These are phyloP conservation scores for Geotrupes spiniger DNA, from an alignment of 2,888 invertebrate genomes.

Conservation along the genomic window DNA sequence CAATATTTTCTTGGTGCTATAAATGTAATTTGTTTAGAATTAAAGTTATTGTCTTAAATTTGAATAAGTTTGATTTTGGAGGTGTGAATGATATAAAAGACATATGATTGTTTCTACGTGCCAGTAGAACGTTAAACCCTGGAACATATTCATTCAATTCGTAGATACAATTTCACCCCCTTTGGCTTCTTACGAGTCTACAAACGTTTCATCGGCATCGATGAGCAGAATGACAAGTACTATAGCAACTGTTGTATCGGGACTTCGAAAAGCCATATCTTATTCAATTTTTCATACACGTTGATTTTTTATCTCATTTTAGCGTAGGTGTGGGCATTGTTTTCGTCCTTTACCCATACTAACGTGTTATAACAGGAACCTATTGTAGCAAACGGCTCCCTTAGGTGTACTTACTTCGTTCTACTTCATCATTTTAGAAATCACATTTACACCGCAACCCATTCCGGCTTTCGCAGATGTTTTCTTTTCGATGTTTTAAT, in stretches of 20 bases:
- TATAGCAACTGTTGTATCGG: constrained; percentile 30
- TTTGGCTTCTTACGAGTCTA: constrained; percentile 40
- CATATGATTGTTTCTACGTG: constrained; percentile 35
- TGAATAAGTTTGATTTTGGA: neutral
- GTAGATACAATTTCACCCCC: constrained; percentile 30
- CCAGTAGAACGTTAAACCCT: constrained; percentile 32
- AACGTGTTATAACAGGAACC: constrained; percentile 22
- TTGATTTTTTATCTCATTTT: constrained; percentile 32
- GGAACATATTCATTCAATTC: constrained; percentile 38
- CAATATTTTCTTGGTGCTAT: too few species aligned
- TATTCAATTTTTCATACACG: constrained; percentile 38
- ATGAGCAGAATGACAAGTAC: constrained; percentile 45
- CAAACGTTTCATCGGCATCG: constrained; percentile 46
- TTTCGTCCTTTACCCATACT: constrained; percentile 29
- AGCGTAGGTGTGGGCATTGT: constrained; percentile 19
- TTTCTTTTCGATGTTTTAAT: neutral
- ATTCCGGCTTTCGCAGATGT: neutral
- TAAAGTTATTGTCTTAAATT: neutral
- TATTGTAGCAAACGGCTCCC: constrained; percentile 31
- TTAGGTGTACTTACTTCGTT: constrained; percentile 34
- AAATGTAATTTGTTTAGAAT: too few species aligned
- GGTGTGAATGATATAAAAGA: constrained; percentile 16
- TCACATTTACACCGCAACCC: constrained; percentile 33
- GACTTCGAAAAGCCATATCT: constrained; percentile 35
- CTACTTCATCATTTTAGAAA: constrained; percentile 37